phyloP scores from a whole-genome alignment of 1,140 invertebrate genomes.

The Wiebesia pumilae region DNA sequence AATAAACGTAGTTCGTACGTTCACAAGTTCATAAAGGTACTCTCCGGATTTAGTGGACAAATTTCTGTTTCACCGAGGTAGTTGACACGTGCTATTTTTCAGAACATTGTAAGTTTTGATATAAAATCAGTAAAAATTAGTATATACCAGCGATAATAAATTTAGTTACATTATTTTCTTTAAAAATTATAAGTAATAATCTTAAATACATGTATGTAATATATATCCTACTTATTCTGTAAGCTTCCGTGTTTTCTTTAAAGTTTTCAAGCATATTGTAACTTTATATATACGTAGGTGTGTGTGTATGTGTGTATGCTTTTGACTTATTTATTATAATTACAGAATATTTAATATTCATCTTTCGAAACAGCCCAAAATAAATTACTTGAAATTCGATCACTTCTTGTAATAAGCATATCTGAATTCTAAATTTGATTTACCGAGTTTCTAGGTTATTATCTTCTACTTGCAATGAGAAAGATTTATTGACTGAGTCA shows the following conservation, averaged over 20 bases:
- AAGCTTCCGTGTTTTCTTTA: not conserved
- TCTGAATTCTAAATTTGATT: slow-evolving; percentile 36
- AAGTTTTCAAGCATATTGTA: not conserved
- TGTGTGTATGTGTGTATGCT: too few species aligned
- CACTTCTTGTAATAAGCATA: not conserved
- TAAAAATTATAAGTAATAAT: too few species aligned
- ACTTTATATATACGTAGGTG: too few species aligned
- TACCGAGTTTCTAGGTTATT: slow-evolving; percentile 38
- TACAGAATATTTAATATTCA: slow-evolving; percentile 22
- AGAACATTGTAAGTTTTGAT: not conserved
- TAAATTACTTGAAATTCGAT: slow-evolving; percentile 34
- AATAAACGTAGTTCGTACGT: slow-evolving; percentile 6
- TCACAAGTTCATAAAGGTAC: not conserved
- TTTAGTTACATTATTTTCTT: too few species aligned
- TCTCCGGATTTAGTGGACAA: slow-evolving; percentile 2
- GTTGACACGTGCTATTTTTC: slow-evolving; percentile 3
- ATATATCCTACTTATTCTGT: not conserved
- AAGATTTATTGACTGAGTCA: not conserved
- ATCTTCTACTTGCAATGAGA: slow-evolving; percentile 13
- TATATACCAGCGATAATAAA: not conserved
- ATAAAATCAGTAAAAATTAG: not conserved
- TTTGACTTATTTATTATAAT: not conserved
- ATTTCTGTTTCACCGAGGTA: slow-evolving; percentile 9
- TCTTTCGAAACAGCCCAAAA: not conserved
- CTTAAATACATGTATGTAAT: not conserved